These are phyloP conservation scores for Melieria picta DNA, from an alignment of 2,888 invertebrate genomes.

Conservation along the genomic window DNA sequence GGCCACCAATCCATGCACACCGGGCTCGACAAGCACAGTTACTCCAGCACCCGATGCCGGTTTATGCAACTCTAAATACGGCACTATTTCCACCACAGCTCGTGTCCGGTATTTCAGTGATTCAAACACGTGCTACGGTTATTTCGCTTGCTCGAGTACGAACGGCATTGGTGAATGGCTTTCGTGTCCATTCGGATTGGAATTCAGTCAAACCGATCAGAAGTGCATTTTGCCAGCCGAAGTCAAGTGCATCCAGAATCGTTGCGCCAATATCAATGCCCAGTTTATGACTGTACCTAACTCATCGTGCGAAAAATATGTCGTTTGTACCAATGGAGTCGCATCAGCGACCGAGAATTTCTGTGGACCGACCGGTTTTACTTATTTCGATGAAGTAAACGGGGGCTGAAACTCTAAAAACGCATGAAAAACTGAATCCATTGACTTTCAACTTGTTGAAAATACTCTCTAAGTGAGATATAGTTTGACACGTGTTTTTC, in stretches of 20 bases:
- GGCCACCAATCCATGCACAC: constrained; percentile 12
- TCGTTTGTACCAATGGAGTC: constrained; percentile 39
- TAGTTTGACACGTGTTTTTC: no score
- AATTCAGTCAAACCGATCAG: constrained; percentile 25
- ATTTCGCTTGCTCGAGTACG: constrained; percentile 38
- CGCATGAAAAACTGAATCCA: no score
- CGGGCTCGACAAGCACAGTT: constrained; percentile 31
- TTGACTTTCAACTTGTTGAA: no score
- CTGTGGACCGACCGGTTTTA: background rate
- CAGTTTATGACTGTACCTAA: constrained; percentile 40
- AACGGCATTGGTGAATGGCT: constrained; percentile 38
- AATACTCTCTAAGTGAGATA: no score
- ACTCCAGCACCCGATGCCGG: background rate
- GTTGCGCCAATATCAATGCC: constrained; percentile 52
- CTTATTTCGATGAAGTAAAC: constrained; percentile 47
- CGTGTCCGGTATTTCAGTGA: constrained; percentile 37
- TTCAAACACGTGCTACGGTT: constrained; percentile 51
- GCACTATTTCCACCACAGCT: no score
- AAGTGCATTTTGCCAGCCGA: constrained; percentile 49
- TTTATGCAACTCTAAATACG: no score
- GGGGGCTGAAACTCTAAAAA: constrained; percentile 24
- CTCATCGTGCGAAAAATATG: constrained; percentile 40
- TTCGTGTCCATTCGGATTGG: constrained; percentile 46
- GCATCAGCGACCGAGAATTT: background rate
- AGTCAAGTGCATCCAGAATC: constrained; percentile 44